A percentile compares a stretch with the other conserved stretches of the same genome.
Conservation (phyloP, 1,140 invertebrate species). For the Caenorhabditis remanei region DNA sequence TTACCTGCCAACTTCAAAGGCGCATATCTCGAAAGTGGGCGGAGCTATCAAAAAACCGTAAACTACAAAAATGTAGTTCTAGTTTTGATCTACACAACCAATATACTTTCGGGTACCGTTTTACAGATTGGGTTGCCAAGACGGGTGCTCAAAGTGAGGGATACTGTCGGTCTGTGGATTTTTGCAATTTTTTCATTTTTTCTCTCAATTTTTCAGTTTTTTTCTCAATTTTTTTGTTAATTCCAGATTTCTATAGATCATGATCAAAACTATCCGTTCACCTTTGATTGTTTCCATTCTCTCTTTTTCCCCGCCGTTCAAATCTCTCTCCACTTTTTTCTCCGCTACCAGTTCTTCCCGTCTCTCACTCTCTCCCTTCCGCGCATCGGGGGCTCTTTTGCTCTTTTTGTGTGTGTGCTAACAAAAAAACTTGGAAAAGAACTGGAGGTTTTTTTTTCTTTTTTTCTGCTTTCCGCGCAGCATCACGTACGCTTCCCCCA, state of each 20-base stretch:
- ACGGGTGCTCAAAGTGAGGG: no score
- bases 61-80: no score
- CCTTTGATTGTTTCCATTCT: not conserved
- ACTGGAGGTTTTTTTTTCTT: constrained; percentile 15
- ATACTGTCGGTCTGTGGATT: no score
- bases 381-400: not conserved
- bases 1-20: no score
- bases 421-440: constrained; percentile 16
- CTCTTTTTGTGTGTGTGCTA: constrained; percentile 16
- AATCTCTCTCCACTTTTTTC: not conserved
- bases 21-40: no score
- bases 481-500: constrained; percentile 27
- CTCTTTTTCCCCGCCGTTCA: not conserved
- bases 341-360: constrained; percentile 3
- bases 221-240: not conserved
- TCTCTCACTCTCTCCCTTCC: not conserved
- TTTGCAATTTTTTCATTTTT: no score
- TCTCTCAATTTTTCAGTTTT: no score
- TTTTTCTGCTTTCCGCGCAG: not conserved
- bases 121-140: no score
- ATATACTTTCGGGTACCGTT: no score
- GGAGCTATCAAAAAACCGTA: no score
- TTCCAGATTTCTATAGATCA: not conserved
- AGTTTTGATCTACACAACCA: no score
- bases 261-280: not conserved